These are phyloP conservation scores for Euzetes globulus DNA, from an alignment of 2,888 invertebrate species.

Conservation along the genomic window DNA sequence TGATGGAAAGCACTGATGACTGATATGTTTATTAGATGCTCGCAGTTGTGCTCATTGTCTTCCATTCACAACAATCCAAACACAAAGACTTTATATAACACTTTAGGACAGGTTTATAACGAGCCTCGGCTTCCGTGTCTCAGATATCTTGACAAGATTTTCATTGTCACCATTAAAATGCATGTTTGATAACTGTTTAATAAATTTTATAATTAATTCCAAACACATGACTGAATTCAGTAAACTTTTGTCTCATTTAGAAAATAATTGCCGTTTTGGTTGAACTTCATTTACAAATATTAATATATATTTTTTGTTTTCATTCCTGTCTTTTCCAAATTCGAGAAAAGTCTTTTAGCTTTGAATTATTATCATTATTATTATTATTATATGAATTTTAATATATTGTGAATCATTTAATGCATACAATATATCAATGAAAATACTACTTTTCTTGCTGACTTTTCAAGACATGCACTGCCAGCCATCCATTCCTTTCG, in stretches of 20 bases:
- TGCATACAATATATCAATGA: not conserved
- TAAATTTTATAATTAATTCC: not conserved
- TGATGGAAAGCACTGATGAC: not conserved
- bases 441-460: not conserved
- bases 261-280: not conserved
- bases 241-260: not conserved
- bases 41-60: not conserved
- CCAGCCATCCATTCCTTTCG: not conserved
- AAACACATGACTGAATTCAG: slow-evolving; percentile 2
- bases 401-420: not conserved
- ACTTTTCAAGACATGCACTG: not conserved
- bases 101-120: slow-evolving; percentile 7
- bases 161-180: not conserved
- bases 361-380: too few species aligned
- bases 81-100: slow-evolving; percentile 15
- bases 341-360: too few species aligned
- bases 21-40: not conserved
- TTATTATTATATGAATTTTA: not conserved
- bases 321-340: not conserved
- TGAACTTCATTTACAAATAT: not conserved
- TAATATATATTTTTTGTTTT: not conserved
- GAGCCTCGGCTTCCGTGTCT: slow-evolving; percentile 5
- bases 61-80: not conserved
- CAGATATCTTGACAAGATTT: not conserved
- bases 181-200: slow-evolving; percentile 1